Evolutionary conservation across 1,140 invertebrate genomes (phyloP).

Genomic region (Sarcophaga peregrina): DNA sequence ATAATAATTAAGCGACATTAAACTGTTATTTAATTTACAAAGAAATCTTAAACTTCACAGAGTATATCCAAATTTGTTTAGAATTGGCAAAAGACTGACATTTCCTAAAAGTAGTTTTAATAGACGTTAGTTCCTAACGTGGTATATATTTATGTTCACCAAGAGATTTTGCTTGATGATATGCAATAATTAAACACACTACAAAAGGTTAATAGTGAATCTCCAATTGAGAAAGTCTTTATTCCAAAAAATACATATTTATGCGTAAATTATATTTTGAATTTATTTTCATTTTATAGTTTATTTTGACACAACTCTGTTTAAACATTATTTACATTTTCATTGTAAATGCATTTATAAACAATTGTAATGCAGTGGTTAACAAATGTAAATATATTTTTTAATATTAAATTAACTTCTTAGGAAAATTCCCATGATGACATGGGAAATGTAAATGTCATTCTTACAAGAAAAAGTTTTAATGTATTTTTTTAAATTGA

Average conservation of each 20-base stretch:
- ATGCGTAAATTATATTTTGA: not conserved
- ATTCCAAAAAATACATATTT: constrained; percentile 2
- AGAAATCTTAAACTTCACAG: no score
- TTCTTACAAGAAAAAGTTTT: not conserved
- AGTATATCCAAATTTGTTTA: no score
- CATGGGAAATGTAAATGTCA: not conserved
- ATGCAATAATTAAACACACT: no score
- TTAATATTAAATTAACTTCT: not conserved
- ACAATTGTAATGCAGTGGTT: not conserved
- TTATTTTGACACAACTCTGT: not conserved
- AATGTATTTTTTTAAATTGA: constrained; percentile 2
- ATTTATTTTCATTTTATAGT: not conserved
- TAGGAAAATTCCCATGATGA: not conserved
- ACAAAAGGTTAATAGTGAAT: no score
- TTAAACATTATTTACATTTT: constrained; percentile 10
- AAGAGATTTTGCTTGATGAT: not conserved
- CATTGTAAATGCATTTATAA: not conserved
- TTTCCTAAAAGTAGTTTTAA: no score
- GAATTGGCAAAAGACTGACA: no score
- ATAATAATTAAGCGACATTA: no score
- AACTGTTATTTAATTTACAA: no score
- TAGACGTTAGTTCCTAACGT: no score
- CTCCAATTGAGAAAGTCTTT: no score
- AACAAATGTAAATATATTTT: not conserved
- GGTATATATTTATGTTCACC: no score